A percentile compares a stretch with the other conserved stretches of the same genome.
These are phyloP conservation scores for Syngnathoides biaculeatus DNA, from an alignment of 2,113 vertebrate genomes.

Conservation along the genomic window DNA sequence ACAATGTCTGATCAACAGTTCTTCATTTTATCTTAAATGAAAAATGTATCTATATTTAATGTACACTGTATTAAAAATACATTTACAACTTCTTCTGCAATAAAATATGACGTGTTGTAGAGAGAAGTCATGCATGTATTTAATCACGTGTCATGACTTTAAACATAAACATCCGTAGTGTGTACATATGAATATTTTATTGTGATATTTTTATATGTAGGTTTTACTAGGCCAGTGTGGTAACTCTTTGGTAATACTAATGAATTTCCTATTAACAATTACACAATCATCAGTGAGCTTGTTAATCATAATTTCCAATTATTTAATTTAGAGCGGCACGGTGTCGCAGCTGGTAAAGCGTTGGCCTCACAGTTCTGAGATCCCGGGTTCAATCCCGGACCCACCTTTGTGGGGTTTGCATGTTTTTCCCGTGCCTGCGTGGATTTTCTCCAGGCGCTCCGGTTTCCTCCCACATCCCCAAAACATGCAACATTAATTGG, in stretches of 20 bases:
- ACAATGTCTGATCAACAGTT: neutral
- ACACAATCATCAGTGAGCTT: neutral
- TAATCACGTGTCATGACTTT: neutral
- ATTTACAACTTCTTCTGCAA: neutral
- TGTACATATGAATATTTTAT: conserved; percentile 3
- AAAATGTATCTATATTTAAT: no score
- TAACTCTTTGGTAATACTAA: neutral
- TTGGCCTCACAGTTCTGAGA: no score
- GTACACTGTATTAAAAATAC: neutral
- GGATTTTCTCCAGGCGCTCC: no score
- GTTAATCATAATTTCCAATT: neutral
- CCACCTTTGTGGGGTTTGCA: no score
- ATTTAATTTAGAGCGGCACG: no score
- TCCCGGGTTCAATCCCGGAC: no score
- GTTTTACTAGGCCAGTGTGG: no score
- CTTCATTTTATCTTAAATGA: neutral
- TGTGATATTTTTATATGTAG: neutral
- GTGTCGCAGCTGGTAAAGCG: no score
- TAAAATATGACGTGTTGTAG: neutral
- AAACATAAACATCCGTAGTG: neutral
- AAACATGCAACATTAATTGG: no score
- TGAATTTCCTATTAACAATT: neutral
- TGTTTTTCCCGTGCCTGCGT: no score
- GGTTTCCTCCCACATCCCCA: no score
- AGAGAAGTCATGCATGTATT: neutral